Evolutionary conservation across 1,140 invertebrate genomes (phyloP).

Genomic region (Archivesica marissinica): DNA sequence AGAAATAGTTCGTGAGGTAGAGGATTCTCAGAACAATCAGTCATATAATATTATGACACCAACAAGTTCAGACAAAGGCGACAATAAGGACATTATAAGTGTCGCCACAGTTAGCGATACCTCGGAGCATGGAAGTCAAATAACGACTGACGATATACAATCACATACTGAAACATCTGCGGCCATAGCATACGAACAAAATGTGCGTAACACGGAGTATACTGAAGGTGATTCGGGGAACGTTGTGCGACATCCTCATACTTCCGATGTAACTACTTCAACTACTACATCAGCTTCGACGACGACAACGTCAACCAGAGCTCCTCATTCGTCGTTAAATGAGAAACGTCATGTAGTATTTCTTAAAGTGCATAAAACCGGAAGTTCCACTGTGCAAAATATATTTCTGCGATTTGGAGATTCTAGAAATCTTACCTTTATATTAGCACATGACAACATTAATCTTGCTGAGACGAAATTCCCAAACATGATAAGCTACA

Average conservation of each 20-base stretch:
- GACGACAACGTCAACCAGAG: too few relatives aligned
- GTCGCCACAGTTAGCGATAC: too few relatives aligned
- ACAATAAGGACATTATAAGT: neutral
- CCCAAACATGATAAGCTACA: slow-evolving; percentile 63
- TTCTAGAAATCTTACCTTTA: slow-evolving; percentile 84
- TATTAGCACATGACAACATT: slow-evolving; percentile 77
- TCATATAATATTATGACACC: too few relatives aligned
- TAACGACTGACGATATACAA: too few relatives aligned
- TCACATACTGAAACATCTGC: too few relatives aligned
- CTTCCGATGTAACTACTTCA: neutral
- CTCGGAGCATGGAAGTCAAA: too few relatives aligned
- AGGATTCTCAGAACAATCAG: neutral
- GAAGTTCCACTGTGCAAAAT: slow-evolving; percentile 85
- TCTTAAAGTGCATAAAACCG: slow-evolving; percentile 84
- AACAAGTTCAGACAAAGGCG: neutral
- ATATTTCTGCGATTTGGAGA: slow-evolving; percentile 85
- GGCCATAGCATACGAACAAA: too few relatives aligned
- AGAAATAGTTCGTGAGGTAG: slow-evolving; percentile 12
- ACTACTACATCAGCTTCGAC: neutral
- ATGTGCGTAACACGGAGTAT: too few relatives aligned
- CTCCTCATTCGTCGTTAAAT: too few relatives aligned
- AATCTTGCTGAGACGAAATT: neutral
- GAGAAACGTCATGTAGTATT: slow-evolving; percentile 52
- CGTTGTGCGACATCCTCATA: too few relatives aligned
- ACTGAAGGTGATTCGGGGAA: too few relatives aligned